phyloP scores from a whole-genome alignment of 2,888 invertebrate species.

The Cylindroiulus punctatus region DNA sequence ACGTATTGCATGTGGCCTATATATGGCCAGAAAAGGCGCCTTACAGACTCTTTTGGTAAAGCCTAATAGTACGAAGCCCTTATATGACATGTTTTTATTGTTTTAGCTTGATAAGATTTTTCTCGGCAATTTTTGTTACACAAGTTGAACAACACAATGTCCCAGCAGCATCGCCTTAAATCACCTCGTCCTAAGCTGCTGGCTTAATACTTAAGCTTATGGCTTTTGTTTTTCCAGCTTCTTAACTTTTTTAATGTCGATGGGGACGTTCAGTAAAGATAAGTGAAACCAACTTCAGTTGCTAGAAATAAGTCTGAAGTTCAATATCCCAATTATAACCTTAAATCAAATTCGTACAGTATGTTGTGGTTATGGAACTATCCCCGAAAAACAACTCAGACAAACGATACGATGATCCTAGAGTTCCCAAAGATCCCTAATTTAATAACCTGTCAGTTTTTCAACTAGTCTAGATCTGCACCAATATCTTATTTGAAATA shows the following conservation, averaged over 20 bases:
- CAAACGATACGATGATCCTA: too few species aligned
- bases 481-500: too few species aligned
- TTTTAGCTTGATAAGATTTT: constrained; percentile 39
- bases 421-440: too few species aligned
- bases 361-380: too few species aligned
- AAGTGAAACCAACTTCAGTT: not conserved
- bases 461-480: too few species aligned
- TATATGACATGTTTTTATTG: constrained; percentile 44
- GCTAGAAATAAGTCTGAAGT: not conserved
- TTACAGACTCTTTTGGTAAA: not conserved
- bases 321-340: not conserved
- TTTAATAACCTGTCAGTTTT: too few species aligned
- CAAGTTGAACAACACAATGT: not conserved
- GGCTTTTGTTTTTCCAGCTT: constrained; percentile 23
- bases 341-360: not conserved
- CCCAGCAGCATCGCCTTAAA: not conserved
- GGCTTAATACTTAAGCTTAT: constrained; percentile 12
- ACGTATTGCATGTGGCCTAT: constrained; percentile 4
- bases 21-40: constrained; percentile 15
- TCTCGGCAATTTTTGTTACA: not conserved
- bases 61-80: not conserved
- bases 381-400: too few species aligned
- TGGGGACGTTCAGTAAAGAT: not conserved
- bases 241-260: constrained; percentile 21
- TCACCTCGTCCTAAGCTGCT: not conserved